These are phyloP conservation scores for Pseudomyrmex gracilis DNA, from an alignment of 1,140 invertebrate genomes.

Conservation along the genomic window DNA sequence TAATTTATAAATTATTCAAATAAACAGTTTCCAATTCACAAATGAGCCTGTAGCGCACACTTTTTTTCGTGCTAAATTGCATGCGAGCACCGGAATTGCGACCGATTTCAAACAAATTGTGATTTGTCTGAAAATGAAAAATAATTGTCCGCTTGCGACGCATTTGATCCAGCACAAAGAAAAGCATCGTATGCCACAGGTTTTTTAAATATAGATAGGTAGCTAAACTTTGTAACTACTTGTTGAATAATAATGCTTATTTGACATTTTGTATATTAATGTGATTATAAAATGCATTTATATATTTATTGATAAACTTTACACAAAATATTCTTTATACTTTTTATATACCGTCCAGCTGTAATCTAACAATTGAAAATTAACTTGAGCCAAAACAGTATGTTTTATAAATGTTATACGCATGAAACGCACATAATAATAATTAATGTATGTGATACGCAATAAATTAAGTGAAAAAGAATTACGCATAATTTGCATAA, in stretches of 20 bases:
- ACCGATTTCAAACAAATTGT: too few species aligned
- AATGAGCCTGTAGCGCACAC: not conserved
- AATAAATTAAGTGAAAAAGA: conserved; percentile 30
- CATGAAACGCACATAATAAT: conserved; percentile 11
- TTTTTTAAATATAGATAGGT: not conserved
- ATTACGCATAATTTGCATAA: conserved; percentile 51
- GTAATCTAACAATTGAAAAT: conserved; percentile 21
- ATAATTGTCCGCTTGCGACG: too few species aligned
- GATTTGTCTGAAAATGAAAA: too few species aligned
- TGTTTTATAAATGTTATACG: not conserved
- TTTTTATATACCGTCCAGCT: conserved; percentile 37
- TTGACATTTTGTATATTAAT: conserved; percentile 5
- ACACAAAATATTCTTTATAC: conserved; percentile 32
- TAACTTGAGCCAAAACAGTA: conserved; percentile 24
- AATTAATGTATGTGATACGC: conserved; percentile 1
- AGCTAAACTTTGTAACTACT: conserved; percentile 10
- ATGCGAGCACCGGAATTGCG: too few species aligned
- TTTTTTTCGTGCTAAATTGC: too few species aligned
- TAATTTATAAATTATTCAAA: conserved; percentile 38
- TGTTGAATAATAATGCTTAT: conserved; percentile 30
- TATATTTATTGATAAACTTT: conserved; percentile 39
- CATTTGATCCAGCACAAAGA: too few species aligned
- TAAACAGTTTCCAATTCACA: conserved; percentile 25
- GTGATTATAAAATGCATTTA: conserved; percentile 44
- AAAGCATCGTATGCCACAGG: too few species aligned